Base-by-base conservation (phyloP, 1,140 invertebrate genomes). In the Psix sp. region DNA sequence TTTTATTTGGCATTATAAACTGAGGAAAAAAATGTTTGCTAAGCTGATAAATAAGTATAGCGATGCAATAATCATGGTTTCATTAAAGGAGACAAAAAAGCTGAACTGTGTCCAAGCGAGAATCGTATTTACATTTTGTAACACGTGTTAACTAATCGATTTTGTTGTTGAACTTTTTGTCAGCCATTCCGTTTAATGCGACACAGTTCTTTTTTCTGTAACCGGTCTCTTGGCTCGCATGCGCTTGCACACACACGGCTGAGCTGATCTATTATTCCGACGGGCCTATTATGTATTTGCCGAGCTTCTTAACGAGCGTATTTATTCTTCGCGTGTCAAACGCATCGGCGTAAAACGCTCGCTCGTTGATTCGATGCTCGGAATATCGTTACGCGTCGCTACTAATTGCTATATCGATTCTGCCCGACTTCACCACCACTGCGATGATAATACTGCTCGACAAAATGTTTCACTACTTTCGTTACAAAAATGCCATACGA, bases 251-350 rank as follows among this genome's bases (percentile, higher is more conserved):
- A 49, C 48, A 70, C 18, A 60, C 48, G 35, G 11, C 48, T 42
- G 38, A 31, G 38, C 71, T 68, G 68, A 76, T 77, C 74, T 76
- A 78, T 79, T 81, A 79, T 79, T 77, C 65, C 56, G 43, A 60
- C 59, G 40, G 67, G 77, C 78, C 77, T 78, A 80, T 77, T 82
- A 82, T 80, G 77, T 78, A 80, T 82, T 79, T 78, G 67, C 29
- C 68, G 65, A 68, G 60, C 71, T 80, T 62, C 76, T 80, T 77
- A 80, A 77, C 78, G 76, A 75, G 71, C 63, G 52, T 76, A 74
- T 74, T 78, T 80, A 76, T 78, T 67, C 74, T 74, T 60, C 72
- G 60, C 71, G 71, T 59, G 76, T 78, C 78, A 78, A 80, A 78
- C 67, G 76, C 72, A 76, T 78, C 66, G 65, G 71, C 48, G 59